Evolutionary conservation across 2,113 vertebrate species (phyloP).

Genomic region (Callipepla californica): DNA sequence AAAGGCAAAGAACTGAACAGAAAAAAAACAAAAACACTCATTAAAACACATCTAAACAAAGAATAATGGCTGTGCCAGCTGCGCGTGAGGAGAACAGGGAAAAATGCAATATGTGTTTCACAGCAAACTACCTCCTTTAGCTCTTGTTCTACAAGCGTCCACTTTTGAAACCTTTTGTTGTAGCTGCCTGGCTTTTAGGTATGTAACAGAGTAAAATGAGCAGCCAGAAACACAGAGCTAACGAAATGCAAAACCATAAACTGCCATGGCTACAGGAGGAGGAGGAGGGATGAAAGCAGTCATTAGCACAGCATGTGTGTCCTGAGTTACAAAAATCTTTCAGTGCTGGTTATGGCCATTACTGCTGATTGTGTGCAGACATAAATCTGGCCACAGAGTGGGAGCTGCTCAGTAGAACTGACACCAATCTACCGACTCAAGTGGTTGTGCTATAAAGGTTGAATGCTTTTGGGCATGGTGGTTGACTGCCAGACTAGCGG

Average conservation of each 20-base stretch:
- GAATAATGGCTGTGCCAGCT: not conserved
- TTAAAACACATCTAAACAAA: not conserved
- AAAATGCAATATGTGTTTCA: not conserved
- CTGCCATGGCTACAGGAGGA: not conserved
- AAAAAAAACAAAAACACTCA: not conserved
- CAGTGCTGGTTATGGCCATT: not conserved
- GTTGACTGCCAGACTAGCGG: too few relatives aligned
- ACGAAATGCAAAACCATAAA: not conserved
- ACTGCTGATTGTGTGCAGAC: fast-evolving
- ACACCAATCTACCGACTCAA: not conserved
- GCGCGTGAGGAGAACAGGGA: fast-evolving
- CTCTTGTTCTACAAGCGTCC: not conserved
- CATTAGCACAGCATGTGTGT: not conserved
- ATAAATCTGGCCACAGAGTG: not conserved
- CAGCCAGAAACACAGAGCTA: not conserved
- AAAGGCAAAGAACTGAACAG: not conserved
- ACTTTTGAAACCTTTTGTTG: not conserved
- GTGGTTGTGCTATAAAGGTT: not conserved
- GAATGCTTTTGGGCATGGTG: not conserved
- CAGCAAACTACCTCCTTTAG: not conserved
- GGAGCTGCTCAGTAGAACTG: not conserved
- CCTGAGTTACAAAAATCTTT: not conserved
- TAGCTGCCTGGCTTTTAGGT: not conserved
- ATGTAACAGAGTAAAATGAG: not conserved
- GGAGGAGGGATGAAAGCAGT: not conserved